Percentiles rank a stretch among this genome's conserved stretches.
phyloP scores from a whole-genome alignment of 2,888 invertebrate species.

The Idaea biselata region DNA sequence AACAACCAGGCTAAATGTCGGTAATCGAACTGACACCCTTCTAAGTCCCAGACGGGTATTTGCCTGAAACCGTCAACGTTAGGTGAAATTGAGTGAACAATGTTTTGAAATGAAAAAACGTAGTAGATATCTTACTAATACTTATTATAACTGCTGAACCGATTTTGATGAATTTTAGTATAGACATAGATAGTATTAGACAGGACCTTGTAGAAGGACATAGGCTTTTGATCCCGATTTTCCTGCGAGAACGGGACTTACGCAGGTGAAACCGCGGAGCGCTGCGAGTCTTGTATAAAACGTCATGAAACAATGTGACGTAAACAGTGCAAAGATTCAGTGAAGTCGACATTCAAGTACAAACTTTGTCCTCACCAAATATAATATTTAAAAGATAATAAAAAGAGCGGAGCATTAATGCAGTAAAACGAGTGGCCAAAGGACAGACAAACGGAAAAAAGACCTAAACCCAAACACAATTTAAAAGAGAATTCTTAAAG shows the following conservation, averaged over 20 bases:
- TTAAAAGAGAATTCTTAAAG: constrained; percentile 78
- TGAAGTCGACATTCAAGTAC: not conserved
- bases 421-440: constrained; percentile 52
- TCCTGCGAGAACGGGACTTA: too few relatives aligned
- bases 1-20: too few relatives aligned
- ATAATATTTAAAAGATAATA: not conserved
- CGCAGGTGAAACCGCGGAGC: too few relatives aligned
- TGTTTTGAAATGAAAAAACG: not conserved
- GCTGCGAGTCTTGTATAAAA: too few relatives aligned
- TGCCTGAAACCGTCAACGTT: not conserved
- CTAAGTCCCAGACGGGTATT: too few relatives aligned
- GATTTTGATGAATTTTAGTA: too few relatives aligned
- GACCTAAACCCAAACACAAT: constrained; percentile 74
- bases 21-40: too few relatives aligned
- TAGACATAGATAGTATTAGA: too few relatives aligned
- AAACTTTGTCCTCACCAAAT: constrained; percentile 2
- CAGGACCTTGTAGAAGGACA: too few relatives aligned
- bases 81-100: not conserved
- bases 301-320: not conserved
- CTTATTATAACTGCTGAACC: too few relatives aligned
- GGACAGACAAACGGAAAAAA: constrained; percentile 64
- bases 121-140: too few relatives aligned
- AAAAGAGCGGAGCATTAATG: not conserved
- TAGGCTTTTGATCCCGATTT: too few relatives aligned
- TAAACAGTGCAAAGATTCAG: not conserved